Evolutionary conservation across 2,888 invertebrate species (phyloP), one percentile per base, ranked within the genome.

Genomic region (Lypha dubia): DNA sequence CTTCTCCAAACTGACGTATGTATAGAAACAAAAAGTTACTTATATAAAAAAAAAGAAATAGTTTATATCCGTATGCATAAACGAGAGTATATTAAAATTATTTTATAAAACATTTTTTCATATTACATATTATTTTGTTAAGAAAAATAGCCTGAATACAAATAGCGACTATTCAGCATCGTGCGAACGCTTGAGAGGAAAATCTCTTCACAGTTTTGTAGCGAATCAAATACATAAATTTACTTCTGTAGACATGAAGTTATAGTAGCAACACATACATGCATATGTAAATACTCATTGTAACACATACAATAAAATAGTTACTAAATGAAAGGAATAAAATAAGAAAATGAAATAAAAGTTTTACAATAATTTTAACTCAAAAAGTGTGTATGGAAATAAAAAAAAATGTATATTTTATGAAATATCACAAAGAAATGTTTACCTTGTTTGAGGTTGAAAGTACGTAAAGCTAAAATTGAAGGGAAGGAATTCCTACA

Each of bases 301-400:
- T 46, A 65, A 46, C 53, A 56, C 44, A 41, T 22, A 46, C 53
- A 44, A 74, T 41, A 46, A 62, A 44, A 74, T 41, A 60, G 35
- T 68, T 46, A 76, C 53, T 20, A 51, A 70, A 68, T 56, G 17
- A 51, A 79, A 44, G n/a, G 53, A 74, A 68, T 79, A 32, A 60
- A 68, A 53, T 35, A 53, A 68, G 22, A 67, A 67, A 60, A 62
- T 32, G 60, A 68, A 58, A 73, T 56, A 73, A 75, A 79, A 63
- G 41, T 79, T 81, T 70, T 70, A 70, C 74, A 51, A 84, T 84
- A 84, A 81, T 74, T 84, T 84, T 74, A 62, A 84, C 81, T 84
- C 81, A 77, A 81, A 84, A 70, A n/a, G n/a, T n/a, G n/a, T n/a
- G n/a, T 51, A 74, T 35, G 58, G 63, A 41, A 56, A 74, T 20